Evolutionary conservation across 1,140 invertebrate species (phyloP).

Genomic region (Eumeta japonica): DNA sequence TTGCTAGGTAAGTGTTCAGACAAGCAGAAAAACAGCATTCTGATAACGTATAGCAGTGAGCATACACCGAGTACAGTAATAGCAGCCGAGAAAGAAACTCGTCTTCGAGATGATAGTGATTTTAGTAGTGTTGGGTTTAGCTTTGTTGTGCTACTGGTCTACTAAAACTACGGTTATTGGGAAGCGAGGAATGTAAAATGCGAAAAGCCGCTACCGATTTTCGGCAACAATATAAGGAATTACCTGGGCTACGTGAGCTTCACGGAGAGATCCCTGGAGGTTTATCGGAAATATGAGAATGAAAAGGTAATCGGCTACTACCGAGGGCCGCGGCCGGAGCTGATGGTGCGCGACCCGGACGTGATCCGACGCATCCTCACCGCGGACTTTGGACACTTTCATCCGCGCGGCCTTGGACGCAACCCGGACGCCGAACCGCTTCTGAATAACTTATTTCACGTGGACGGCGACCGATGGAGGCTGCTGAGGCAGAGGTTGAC

Average conservation of each 20-base stretch:
- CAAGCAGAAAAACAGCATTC: too few species aligned
- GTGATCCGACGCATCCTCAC: slow-evolving; percentile 22
- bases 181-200: slow-evolving; percentile 30
- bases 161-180: slow-evolving; percentile 33
- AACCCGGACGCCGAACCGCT: slow-evolving; percentile 37
- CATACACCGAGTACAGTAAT: too few species aligned
- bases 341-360: slow-evolving; percentile 25
- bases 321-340: slow-evolving; percentile 21
- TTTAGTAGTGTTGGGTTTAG: slow-evolving; percentile 11
- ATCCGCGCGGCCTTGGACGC: slow-evolving; percentile 23
- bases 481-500: slow-evolving; percentile 58
- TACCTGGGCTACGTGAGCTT: slow-evolving; percentile 19
- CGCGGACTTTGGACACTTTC: slow-evolving; percentile 26
- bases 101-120: slow-evolving; percentile 22
- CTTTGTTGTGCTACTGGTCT: slow-evolving; percentile 21
- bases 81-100: too few species aligned
- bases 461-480: slow-evolving; percentile 58
- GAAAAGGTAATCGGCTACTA: slow-evolving; percentile 37
- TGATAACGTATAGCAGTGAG: too few species aligned
- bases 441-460: slow-evolving; percentile 35
- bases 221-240: slow-evolving; percentile 28
- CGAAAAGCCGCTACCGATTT: slow-evolving; percentile 22
- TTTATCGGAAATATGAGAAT: slow-evolving; percentile 30
- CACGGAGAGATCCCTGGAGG: slow-evolving; percentile 15
- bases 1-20: too few species aligned